phyloP scores from a whole-genome alignment of 2,888 invertebrate species.

The Elysia crispata region DNA sequence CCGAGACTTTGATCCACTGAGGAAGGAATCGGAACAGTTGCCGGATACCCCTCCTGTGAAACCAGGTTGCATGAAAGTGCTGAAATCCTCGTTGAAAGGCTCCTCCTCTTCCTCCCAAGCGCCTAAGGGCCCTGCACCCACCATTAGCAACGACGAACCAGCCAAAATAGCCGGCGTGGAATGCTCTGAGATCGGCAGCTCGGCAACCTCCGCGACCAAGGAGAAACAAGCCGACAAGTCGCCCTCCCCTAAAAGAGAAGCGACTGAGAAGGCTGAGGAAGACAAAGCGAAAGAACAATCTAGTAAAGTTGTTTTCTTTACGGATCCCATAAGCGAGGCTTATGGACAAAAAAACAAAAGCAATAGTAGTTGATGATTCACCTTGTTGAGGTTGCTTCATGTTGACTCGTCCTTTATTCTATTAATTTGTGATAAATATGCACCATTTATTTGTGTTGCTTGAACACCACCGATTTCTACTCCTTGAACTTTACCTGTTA shows the following conservation, averaged over 20 bases:
- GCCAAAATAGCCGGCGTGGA: constrained; percentile 39
- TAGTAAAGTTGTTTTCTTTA: constrained; percentile 43
- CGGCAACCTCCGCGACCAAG: neutral
- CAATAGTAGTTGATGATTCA: constrained; percentile 28
- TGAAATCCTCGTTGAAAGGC: neutral
- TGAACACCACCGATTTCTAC: too few relatives aligned
- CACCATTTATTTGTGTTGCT: too few relatives aligned
- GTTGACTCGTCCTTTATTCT: too few relatives aligned
- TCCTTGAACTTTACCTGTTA: too few relatives aligned
- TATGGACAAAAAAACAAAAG: constrained; percentile 39
- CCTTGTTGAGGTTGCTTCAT: too few relatives aligned
- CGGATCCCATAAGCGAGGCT: constrained; percentile 40
- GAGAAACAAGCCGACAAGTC: neutral
- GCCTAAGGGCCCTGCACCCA: constrained; percentile 27
- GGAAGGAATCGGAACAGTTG: constrained; percentile 52
- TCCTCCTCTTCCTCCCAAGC: neutral
- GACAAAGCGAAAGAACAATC: constrained; percentile 32
- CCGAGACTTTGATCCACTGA: constrained; percentile 52
- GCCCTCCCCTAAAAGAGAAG: constrained; percentile 12
- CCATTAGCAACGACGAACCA: constrained; percentile 5
- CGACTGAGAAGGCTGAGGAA: constrained; percentile 23
- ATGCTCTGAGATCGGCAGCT: constrained; percentile 47
- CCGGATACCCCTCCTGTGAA: constrained; percentile 22
- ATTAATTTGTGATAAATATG: too few relatives aligned
- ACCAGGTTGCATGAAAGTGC: constrained; percentile 57